Conservation (phyloP, 2,113 vertebrate genomes). For the Hydrochoerus hydrochaeris region DNA sequence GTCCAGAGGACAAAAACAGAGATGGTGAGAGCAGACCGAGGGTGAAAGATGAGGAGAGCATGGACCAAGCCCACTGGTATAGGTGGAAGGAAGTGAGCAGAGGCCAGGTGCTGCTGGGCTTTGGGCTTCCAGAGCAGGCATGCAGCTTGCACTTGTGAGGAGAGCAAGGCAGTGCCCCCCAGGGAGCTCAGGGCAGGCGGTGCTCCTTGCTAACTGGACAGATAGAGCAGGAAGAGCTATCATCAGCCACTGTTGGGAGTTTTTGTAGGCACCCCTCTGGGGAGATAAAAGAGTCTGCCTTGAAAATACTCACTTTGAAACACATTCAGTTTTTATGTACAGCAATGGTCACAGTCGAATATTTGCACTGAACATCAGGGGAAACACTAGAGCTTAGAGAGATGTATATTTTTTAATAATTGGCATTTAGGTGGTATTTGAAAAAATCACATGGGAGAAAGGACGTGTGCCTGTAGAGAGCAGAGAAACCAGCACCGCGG, state of each 20-base stretch:
- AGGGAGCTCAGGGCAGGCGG: not conserved
- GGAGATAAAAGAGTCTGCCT: not conserved
- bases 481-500: not conserved
- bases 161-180: not conserved
- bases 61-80: not conserved
- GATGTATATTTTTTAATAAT: not conserved
- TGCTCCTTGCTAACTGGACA: not conserved
- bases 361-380: not conserved
- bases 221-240: not conserved
- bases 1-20: not conserved
- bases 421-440: not conserved
- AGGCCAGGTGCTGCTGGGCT: not conserved
- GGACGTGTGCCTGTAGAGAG: fast-evolving
- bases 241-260: not conserved
- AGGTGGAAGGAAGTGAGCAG: not conserved
- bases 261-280: not conserved
- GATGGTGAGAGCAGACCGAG: not conserved
- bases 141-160: fast-evolving
- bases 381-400: not conserved
- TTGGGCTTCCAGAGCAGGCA: fast-evolving
- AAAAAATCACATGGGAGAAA: not conserved
- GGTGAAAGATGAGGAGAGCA: not conserved
- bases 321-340: not conserved
- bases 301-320: not conserved
- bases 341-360: not conserved